Percentiles rank a stretch among this genome's conserved stretches.
phyloP scores from a whole-genome alignment of 2,113 vertebrate species.

The Dromiciops gliroides region DNA sequence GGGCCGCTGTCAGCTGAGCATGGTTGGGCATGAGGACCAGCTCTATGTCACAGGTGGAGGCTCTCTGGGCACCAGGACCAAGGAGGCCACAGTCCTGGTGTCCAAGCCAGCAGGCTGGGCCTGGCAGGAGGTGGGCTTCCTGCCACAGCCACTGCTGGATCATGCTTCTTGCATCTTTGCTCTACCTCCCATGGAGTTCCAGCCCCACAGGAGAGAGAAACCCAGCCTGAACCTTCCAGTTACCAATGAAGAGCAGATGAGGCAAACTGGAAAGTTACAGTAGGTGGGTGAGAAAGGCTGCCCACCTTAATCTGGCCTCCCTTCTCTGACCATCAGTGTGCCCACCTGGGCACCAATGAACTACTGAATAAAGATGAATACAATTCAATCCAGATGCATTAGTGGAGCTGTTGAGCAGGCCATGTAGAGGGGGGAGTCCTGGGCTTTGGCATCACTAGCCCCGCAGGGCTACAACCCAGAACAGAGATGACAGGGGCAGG shows the following conservation, averaged over 20 bases:
- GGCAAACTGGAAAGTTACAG: not conserved
- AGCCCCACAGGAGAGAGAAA: not conserved
- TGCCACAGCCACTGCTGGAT: slow-evolving; percentile 74
- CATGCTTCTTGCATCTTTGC: slow-evolving; percentile 74
- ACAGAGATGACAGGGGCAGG: not conserved
- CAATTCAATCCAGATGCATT: not conserved
- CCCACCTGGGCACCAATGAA: not conserved
- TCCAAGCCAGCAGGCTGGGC: slow-evolving; percentile 43
- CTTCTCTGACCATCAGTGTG: not conserved
- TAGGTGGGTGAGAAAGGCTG: not conserved
- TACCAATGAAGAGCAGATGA: slow-evolving; percentile 37
- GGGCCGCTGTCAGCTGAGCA: slow-evolving; percentile 77
- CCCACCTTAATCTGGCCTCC: not conserved
- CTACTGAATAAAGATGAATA: not conserved
- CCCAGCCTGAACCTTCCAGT: slow-evolving; percentile 56
- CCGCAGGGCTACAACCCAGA: not conserved
- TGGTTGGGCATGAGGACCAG: not conserved
- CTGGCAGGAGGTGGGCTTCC: slow-evolving; percentile 62
- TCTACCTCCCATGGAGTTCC: slow-evolving; percentile 1
- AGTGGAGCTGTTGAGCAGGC: not conserved
- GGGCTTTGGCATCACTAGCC: not conserved
- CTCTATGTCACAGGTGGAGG: slow-evolving; percentile 70
- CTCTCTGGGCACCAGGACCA: slow-evolving; percentile 57
- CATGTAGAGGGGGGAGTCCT: not conserved
- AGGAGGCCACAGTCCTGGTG: slow-evolving; percentile 71